Base-by-base conservation (phyloP, 1,140 invertebrate genomes). In the Cylas formicarius region DNA sequence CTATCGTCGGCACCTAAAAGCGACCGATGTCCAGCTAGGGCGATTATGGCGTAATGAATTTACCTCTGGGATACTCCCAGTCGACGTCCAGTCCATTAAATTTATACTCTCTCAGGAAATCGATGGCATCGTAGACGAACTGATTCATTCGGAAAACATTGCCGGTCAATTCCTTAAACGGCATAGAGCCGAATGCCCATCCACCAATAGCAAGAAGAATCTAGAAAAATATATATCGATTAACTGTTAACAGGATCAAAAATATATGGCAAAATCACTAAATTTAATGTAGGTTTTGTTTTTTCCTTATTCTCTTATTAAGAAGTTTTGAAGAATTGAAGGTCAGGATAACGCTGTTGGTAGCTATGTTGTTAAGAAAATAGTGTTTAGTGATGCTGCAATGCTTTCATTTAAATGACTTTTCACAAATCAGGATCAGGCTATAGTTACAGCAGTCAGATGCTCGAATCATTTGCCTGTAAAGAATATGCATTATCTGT, bases 41-140 rank as follows among this genome's bases (percentile, higher is more conserved):
- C n/a, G n/a, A n/a, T n/a, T n/a, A 27, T 32, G 19, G 19, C 14
- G 19, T 32, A 32, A 6, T 11, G 5, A 31, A 31, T 27, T n/a
- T 28, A 48, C 45, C 89, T 60, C 87, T 77, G 2, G 92, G 91
- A 68, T 95, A 95, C 69, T 97, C 91, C 92, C 93, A 97, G 60
- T 96, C 91, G 1, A 97, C 83, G 55, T 97, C 92, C n/a, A 94
- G 67, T 4, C 93, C 93, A 60, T 97, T 92, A 62, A 97, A 95
- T 64, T 90, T 84, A 52, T 88, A 85, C 59, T 90, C 84, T 17
- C 92, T 74, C 2, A 97, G 71, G 69, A 93, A 96, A 54, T 92
- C 88, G 26, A 95, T 90, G 4, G 89, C 84, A 59, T 93, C 87
- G 58, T 93, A 93, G 2, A 93, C 89, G 57, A 97, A 97, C 57